phyloP scores from a whole-genome alignment of 2,113 vertebrate species.

The Prunella himalayana region DNA sequence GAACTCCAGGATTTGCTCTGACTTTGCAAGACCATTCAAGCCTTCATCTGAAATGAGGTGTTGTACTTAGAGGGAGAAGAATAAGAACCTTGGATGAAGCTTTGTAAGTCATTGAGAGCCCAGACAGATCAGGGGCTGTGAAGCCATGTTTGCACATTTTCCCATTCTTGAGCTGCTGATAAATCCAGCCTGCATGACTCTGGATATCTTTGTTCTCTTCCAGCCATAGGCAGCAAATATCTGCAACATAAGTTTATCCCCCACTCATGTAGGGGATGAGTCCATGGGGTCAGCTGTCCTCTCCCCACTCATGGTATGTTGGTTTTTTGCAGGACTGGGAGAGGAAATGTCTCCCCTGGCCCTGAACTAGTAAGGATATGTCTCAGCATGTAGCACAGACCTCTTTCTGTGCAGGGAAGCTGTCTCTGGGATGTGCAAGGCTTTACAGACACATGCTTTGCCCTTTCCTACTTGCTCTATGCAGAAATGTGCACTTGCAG shows the following conservation, averaged over 20 bases:
- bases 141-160: neutral
- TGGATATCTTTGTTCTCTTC: neutral
- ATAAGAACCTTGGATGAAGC: neutral
- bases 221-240: neutral
- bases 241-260: neutral
- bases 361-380: neutral
- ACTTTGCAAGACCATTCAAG: neutral
- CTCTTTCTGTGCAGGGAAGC: neutral
- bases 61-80: neutral
- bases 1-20: neutral
- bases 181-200: neutral
- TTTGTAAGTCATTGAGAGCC: neutral
- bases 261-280: neutral
- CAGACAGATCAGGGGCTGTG: neutral
- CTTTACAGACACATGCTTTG: neutral
- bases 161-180: neutral
- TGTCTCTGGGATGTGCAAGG: neutral
- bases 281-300: neutral
- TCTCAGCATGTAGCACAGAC: neutral
- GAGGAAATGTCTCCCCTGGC: neutral
- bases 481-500: neutral
- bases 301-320: neutral
- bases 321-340: neutral
- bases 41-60: neutral
- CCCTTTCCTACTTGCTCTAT: neutral